Evolutionary conservation across 2,888 invertebrate species (phyloP).

Genomic region (Sminthurides aquaticus): DNA sequence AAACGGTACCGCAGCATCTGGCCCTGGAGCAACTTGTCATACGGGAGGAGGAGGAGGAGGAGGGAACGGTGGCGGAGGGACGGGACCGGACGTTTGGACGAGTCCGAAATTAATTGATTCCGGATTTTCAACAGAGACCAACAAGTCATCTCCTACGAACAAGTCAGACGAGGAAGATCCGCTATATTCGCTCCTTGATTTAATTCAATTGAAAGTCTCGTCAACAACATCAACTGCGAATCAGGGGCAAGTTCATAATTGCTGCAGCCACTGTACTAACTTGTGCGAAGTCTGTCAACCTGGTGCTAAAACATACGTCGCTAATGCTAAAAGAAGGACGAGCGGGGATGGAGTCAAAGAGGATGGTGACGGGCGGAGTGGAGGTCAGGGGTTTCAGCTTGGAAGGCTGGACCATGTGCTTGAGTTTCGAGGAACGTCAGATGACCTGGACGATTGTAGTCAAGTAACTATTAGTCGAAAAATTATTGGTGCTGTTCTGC

Average conservation of each 20-base stretch:
- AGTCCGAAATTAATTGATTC: conserved; percentile 32
- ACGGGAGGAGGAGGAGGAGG: conserved; percentile 5
- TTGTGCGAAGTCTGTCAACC: conserved; percentile 10
- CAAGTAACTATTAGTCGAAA: conserved; percentile 23
- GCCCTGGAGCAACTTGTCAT: conserved; percentile 1
- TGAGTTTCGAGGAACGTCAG: conserved; percentile 23
- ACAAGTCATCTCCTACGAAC: conserved; percentile 32
- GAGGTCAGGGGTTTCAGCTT: conserved; percentile 9
- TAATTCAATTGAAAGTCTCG: conserved; percentile 40
- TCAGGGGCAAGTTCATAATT: conserved; percentile 9
- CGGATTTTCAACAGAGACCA: conserved; percentile 39
- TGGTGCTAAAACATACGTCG: not conserved
- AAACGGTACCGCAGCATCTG: not conserved
- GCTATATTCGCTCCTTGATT: conserved; percentile 39
- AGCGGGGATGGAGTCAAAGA: not conserved
- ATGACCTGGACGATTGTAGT: conserved; percentile 21
- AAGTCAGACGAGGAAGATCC: conserved; percentile 40
- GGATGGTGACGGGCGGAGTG: not conserved
- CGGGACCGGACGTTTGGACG: conserved; percentile 20
- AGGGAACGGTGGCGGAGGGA: not conserved
- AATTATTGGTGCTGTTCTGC: conserved; percentile 30
- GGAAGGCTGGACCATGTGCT: conserved; percentile 35
- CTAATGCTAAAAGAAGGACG: conserved; percentile 5
- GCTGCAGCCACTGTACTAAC: conserved; percentile 12
- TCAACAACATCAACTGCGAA: conserved; percentile 18